These are phyloP conservation scores for Philaethria dido DNA, from an alignment of 2,888 invertebrate species.

Conservation along the genomic window DNA sequence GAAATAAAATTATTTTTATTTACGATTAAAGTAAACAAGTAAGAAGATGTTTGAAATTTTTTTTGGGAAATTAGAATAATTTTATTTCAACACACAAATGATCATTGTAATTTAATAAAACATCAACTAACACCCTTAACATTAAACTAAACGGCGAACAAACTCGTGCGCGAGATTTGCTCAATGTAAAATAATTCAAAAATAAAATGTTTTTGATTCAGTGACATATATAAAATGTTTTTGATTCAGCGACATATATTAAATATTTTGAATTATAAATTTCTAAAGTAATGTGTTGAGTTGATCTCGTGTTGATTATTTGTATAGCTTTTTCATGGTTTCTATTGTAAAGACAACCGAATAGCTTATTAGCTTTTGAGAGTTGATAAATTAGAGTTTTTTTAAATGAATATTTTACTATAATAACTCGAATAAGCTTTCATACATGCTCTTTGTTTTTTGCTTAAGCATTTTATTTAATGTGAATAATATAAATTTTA, in stretches of 20 bases:
- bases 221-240: too few species aligned
- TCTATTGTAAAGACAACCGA: background rate
- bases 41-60: background rate
- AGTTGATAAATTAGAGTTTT: background rate
- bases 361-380: constrained; percentile 5
- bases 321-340: constrained; percentile 9
- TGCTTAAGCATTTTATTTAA: constrained; percentile 7
- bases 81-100: constrained; percentile 11
- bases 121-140: constrained; percentile 5
- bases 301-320: constrained; percentile 9
- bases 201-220: too few species aligned
- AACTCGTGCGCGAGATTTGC: background rate
- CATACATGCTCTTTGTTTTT: constrained; percentile 11
- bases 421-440: background rate
- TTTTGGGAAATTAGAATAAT: background rate
- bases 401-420: background rate
- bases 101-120: background rate
- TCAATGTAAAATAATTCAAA: background rate
- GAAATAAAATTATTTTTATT: constrained; percentile 19
- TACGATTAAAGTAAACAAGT: background rate
- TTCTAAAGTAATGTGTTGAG: constrained; percentile 1
- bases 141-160: constrained; percentile 7
- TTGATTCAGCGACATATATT: too few species aligned
- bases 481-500: constrained; percentile 3
- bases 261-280: background rate